These are phyloP conservation scores for Leucophenga maculata DNA, from an alignment of 2,888 invertebrate genomes.

Conservation along the genomic window DNA sequence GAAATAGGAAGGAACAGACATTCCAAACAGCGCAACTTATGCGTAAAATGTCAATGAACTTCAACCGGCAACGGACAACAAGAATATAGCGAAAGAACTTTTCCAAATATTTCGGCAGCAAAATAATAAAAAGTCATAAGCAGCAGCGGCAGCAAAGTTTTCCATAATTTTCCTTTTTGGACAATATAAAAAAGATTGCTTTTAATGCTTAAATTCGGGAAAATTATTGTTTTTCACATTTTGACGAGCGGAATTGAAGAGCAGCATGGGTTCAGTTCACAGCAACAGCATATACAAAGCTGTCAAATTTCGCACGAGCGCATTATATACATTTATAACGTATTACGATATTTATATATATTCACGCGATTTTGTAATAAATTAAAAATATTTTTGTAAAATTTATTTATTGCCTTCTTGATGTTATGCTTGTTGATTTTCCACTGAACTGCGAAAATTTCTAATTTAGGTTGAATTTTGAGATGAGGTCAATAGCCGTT, in stretches of 20 bases:
- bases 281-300: not conserved
- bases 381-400: slow-evolving; percentile 1
- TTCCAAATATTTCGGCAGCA: too few species aligned
- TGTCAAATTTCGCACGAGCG: slow-evolving; percentile 25
- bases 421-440: not conserved
- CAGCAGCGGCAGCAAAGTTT: too few species aligned
- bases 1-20: not conserved
- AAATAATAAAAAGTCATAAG: too few species aligned
- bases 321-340: slow-evolving; percentile 1
- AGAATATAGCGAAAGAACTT: too few species aligned
- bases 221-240: slow-evolving; percentile 15
- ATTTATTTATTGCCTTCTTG: too few species aligned
- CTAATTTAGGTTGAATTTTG: not conserved
- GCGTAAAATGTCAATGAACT: slow-evolving; percentile 25
- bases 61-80: not conserved
- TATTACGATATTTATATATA: not conserved
- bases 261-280: too few species aligned
- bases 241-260: not conserved
- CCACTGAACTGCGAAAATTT: slow-evolving; percentile 1
- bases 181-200: not conserved
- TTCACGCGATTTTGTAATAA: not conserved
- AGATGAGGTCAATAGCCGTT: not conserved
- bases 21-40: not conserved
- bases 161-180: too few species aligned
- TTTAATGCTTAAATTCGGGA: slow-evolving; percentile 16